These are phyloP conservation scores for Ceuthmochares aereus DNA, from an alignment of 2,113 vertebrate genomes.

Conservation along the genomic window DNA sequence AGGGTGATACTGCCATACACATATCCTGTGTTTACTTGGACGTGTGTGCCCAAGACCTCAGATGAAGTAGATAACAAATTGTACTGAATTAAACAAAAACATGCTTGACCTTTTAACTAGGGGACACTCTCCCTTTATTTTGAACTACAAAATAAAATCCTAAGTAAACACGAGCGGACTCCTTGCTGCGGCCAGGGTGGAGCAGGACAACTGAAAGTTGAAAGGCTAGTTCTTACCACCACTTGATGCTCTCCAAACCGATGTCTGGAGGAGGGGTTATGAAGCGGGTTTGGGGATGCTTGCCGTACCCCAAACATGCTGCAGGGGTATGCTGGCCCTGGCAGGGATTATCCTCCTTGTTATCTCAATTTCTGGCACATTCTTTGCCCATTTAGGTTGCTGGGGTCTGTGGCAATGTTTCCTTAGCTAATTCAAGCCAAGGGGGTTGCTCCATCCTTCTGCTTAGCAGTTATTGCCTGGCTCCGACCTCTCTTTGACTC, in stretches of 20 bases:
- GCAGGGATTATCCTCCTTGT: not conserved
- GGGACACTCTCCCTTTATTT: not conserved
- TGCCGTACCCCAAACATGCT: not conserved
- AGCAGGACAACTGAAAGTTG: fast-evolving
- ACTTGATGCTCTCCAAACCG: fast-evolving
- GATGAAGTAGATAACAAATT: not conserved
- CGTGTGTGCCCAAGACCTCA: not conserved
- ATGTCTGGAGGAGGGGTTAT: not conserved
- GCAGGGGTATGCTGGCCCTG: not conserved
- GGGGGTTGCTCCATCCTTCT: not conserved
- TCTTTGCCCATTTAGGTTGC: not conserved
- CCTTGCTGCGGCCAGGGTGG: not conserved
- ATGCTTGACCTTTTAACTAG: not conserved
- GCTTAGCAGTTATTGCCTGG: not conserved
- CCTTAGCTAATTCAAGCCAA: not conserved
- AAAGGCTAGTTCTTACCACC: not conserved
- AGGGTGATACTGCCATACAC: not conserved
- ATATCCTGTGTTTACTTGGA: not conserved
- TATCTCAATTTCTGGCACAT: not conserved
- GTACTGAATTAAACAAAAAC: not conserved
- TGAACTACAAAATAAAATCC: not conserved
- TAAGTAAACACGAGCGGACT: not conserved
- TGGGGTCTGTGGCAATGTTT: not conserved
- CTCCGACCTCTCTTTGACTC: not conserved
- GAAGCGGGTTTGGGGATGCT: not conserved